A percentile compares a stretch with the other conserved stretches of the same genome.
Conservation (phyloP, 30 jellyfish, hydroid and myxozoan genomes). For the Turritopsis rubra region DNA sequence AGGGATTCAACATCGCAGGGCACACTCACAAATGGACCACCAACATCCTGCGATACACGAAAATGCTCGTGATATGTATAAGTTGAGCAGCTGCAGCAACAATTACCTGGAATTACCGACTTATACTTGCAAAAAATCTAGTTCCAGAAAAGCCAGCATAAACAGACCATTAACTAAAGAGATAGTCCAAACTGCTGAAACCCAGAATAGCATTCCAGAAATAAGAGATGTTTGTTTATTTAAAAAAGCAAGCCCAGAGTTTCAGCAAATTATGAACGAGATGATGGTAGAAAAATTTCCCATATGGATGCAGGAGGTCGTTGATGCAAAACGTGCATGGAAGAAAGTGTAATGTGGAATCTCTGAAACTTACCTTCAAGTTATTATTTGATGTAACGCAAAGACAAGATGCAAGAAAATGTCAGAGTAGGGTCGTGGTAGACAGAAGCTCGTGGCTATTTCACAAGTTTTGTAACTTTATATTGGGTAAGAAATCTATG, state of each 20-base stretch:
- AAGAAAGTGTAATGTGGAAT: too few relatives aligned
- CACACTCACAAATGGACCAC: neutral
- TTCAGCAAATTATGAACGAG: neutral
- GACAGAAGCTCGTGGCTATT: too few relatives aligned
- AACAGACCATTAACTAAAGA: neutral
- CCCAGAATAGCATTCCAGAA: neutral
- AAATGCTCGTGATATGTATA: neutral
- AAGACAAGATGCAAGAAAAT: too few relatives aligned
- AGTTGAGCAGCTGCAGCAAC: neutral
- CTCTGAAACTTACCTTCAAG: too few relatives aligned
- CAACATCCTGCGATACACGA: neutral
- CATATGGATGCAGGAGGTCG: neutral
- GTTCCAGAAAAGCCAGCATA: neutral
- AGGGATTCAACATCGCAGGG: neutral
- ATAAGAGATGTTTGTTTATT: neutral
- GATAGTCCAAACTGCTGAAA: neutral
- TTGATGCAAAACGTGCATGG: too few relatives aligned
- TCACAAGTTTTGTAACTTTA: too few relatives aligned
- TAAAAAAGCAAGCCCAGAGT: neutral
- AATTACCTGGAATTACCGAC: neutral
- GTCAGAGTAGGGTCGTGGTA: too few relatives aligned
- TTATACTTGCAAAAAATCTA: neutral
- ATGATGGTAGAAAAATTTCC: neutral
- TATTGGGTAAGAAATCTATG: too few relatives aligned
- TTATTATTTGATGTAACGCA: too few relatives aligned